Evolutionary conservation across 2,888 invertebrate genomes (phyloP).

Genomic region (Caenorhabditis becei): DNA sequence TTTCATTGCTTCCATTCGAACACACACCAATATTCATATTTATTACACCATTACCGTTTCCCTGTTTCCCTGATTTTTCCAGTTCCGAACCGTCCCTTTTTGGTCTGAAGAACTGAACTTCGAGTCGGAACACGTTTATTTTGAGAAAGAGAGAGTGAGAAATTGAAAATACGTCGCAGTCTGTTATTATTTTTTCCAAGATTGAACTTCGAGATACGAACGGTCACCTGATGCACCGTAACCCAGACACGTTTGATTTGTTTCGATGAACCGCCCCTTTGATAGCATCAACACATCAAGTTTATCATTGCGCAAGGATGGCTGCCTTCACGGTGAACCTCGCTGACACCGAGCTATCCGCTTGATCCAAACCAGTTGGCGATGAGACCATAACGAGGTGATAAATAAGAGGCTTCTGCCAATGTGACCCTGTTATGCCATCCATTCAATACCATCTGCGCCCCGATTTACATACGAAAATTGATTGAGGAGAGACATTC

Average conservation of each 20-base stretch:
- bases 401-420: constrained; percentile 25
- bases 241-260: constrained; percentile 24
- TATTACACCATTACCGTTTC: constrained; percentile 19
- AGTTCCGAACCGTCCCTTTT: constrained; percentile 1
- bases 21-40: constrained; percentile 29
- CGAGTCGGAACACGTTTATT: constrained; percentile 17
- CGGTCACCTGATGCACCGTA: constrained; percentile 32
- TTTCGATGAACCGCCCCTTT: constrained; percentile 39
- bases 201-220: constrained; percentile 36
- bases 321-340: neutral
- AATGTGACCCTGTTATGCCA: constrained; percentile 47
- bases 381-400: neutral
- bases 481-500: constrained; percentile 15
- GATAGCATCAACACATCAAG: neutral
- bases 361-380: constrained; percentile 24
- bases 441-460: neutral
- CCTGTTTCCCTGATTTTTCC: constrained; percentile 15
- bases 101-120: constrained; percentile 22
- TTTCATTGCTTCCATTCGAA: neutral
- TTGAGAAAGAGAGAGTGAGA: constrained; percentile 14
- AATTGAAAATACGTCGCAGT: no score
- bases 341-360: neutral
- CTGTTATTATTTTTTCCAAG: constrained; percentile 38
- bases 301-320: constrained; percentile 8
- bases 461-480: constrained; percentile 25